Evolutionary conservation across 2,888 invertebrate species (phyloP).

Genomic region (Caenorhabditis uteleia): DNA sequence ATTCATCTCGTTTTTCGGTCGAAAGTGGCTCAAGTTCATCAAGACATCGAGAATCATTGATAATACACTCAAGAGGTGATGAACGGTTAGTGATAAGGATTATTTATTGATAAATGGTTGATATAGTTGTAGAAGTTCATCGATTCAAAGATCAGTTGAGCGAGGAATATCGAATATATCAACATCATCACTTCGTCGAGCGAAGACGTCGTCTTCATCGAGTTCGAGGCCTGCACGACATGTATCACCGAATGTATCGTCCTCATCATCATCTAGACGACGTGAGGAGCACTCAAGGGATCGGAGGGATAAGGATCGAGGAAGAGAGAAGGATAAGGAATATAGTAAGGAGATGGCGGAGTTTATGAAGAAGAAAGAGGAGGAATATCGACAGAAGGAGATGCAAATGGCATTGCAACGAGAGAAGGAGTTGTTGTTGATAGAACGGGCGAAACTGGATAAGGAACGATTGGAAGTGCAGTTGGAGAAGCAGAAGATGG

Average conservation of each 20-base stretch:
- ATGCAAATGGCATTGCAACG: constrained; percentile 77
- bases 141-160: constrained; percentile 21
- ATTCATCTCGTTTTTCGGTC: neutral
- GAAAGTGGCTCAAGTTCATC: too few species aligned
- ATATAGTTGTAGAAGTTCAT: neutral
- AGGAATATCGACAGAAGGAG: constrained; percentile 83
- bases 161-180: constrained; percentile 20
- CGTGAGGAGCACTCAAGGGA: neutral
- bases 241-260: neutral
- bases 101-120: too few species aligned
- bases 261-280: neutral
- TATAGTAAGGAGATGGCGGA: constrained; percentile 51
- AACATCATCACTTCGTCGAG: constrained; percentile 26
- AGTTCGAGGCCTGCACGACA: constrained; percentile 1
- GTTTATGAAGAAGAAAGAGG: constrained; percentile 74
- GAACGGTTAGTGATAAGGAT: constrained; percentile 9
- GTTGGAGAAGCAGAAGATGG: constrained; percentile 73
- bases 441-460: constrained; percentile 86
- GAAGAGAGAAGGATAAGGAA: neutral
- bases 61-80: constrained; percentile 22
- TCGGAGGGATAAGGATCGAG: constrained; percentile 51
- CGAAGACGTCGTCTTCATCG: neutral
- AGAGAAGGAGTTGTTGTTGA: constrained; percentile 67
- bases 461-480: constrained; percentile 85
- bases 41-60: constrained; percentile 13